These are phyloP conservation scores for Anticlea derivata DNA, from an alignment of 2,888 invertebrate species.

Conservation along the genomic window DNA sequence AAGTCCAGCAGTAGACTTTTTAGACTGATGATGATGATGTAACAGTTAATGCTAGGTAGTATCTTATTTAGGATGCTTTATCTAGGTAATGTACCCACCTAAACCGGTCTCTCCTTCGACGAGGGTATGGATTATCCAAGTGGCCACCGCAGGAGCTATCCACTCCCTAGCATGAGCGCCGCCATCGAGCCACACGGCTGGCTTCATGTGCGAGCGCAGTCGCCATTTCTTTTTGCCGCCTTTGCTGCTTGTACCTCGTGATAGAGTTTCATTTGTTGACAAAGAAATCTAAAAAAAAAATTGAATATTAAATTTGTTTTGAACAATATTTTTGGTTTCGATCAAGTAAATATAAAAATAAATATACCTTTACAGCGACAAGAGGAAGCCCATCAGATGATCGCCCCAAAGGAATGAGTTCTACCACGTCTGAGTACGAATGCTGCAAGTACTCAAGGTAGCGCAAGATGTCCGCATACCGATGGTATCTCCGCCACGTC, in stretches of 20 bases:
- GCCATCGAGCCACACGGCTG: constrained; percentile 92
- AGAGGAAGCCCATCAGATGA: constrained; percentile 89
- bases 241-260: constrained; percentile 45
- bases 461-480: constrained; percentile 87
- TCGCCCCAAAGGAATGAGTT: constrained; percentile 88
- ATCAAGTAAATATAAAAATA: too few species aligned
- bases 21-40: too few species aligned
- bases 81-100: constrained; percentile 4
- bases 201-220: constrained; percentile 81
- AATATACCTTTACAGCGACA: constrained; percentile 86
- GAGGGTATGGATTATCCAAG: constrained; percentile 88
- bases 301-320: too few species aligned
- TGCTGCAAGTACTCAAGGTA: constrained; percentile 87
- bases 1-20: too few species aligned
- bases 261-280: constrained; percentile 57
- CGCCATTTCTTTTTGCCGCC: constrained; percentile 74
- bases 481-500: constrained; percentile 89
- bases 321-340: too few species aligned
- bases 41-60: too few species aligned
- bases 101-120: constrained; percentile 76
- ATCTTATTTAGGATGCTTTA: too few species aligned
- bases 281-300: constrained; percentile 60
- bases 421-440: constrained; percentile 86
- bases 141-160: constrained; percentile 91
- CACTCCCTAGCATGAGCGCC: constrained; percentile 91